Base-by-base conservation (phyloP, 2,888 invertebrate species). In the Gibbula magus region DNA sequence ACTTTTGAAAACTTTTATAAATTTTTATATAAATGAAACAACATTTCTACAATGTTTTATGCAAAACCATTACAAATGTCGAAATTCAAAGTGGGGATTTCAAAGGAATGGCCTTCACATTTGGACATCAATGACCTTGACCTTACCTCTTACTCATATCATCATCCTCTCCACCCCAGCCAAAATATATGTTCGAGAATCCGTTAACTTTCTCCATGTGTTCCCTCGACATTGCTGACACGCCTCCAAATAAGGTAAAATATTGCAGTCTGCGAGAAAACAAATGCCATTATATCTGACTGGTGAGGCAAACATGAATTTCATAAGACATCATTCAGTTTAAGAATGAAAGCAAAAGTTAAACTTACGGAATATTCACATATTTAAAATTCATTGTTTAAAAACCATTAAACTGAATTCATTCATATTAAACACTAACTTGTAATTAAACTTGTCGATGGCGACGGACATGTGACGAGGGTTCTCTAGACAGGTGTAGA, bases 131-230 rank as follows among this genome's bases (percentile, higher is more conserved):
- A 45, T 45, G 45, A 56, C 56, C 56, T 5, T 25, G n/a, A 35
- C 70, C 80, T 67, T 77, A 90, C 90, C 90, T 88, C 70, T 81
- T 83, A 52, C 83, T 96, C 96, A 99, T 97, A 91, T 99, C 99
- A 91, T 99, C 99, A 93, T 99, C 99, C 93, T 99, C 99, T 0
- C 97, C 98, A 13, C 99, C 99, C 99, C 99, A 99, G 18, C 99
- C 99, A 96, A 98, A 99, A 93, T 96, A 99, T 81, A 96, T 96
- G 93, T 98, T 98, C 10, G 94, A 93, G 86, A 97, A 97, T 5
- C 98, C 98, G 93, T 99, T 99, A 25, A 98, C 96, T 83, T 95
- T 94, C 78, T 95, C 94, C 92, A 98, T 97, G 91, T 99, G 98
- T 84, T 96, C 95, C 78, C 95, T 94, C 0, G 96, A 96, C 94